Evolutionary conservation across 2,797 vertebrate species (phyloP).

Genomic region (Varecia variegata): DNA sequence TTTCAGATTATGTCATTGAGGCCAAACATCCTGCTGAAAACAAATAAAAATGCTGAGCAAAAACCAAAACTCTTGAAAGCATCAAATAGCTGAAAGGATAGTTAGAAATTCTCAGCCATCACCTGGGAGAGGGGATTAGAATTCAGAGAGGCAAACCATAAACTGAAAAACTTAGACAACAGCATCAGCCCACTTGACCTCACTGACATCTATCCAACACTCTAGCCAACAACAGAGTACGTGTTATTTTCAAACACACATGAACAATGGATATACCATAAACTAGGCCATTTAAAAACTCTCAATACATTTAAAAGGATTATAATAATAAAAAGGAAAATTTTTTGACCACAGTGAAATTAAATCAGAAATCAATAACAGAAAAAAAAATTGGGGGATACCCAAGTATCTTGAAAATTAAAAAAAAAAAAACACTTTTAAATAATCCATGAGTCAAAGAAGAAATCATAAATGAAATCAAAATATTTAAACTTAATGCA

Average conservation of each 20-base stretch:
- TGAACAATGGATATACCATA: not conserved
- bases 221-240: not conserved
- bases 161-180: not conserved
- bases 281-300: not conserved
- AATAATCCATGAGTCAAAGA: not conserved
- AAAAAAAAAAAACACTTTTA: not conserved
- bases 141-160: not conserved
- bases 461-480: not conserved
- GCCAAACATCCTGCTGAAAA: not conserved
- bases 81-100: not conserved
- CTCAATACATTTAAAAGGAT: not conserved
- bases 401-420: not conserved
- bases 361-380: not conserved
- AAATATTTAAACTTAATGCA: not conserved
- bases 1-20: not conserved
- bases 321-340: not conserved
- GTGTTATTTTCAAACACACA: not conserved
- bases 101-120: not conserved
- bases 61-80: not conserved
- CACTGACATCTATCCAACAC: not conserved
- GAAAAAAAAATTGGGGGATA: not conserved
- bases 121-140: not conserved
- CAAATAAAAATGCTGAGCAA: not conserved
- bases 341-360: not conserved
- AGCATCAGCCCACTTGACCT: not conserved